Evolutionary conservation across 2,797 vertebrate genomes (phyloP).

Genomic region (Hephaestus fuliginosus): DNA sequence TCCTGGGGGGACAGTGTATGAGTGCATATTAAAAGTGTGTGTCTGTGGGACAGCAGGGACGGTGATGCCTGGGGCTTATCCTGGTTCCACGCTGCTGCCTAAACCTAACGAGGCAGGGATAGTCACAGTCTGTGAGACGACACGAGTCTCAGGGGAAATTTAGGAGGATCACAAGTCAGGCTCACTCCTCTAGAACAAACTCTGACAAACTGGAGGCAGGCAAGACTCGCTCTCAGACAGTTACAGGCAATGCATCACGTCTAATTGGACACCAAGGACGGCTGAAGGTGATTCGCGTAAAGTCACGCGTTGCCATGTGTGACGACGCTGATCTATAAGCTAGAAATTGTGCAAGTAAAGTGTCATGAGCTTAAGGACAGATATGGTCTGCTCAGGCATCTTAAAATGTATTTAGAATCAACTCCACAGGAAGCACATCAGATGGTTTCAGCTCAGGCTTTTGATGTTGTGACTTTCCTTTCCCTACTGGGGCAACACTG

Average conservation of each 20-base stretch:
- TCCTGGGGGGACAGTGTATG: slow-evolving; percentile 16
- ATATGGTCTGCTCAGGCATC: neutral
- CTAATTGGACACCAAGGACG: slow-evolving; percentile 66
- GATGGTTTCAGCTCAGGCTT: neutral
- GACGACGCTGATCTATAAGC: slow-evolving; percentile 26
- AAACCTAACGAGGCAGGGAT: slow-evolving; percentile 61
- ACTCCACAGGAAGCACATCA: neutral
- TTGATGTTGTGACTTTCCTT: neutral
- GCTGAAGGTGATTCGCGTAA: slow-evolving; percentile 40
- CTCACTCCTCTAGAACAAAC: slow-evolving; percentile 39
- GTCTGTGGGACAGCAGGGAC: slow-evolving; percentile 4
- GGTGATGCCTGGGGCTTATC: slow-evolving; percentile 31
- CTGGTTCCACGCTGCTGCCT: slow-evolving; percentile 50
- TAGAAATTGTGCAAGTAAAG: neutral
- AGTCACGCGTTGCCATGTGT: slow-evolving; percentile 12
- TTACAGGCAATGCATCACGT: slow-evolving; percentile 35
- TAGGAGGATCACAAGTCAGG: slow-evolving; percentile 52
- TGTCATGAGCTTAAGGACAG: neutral
- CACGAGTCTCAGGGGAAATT: slow-evolving; percentile 62
- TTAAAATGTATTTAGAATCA: slow-evolving; percentile 7
- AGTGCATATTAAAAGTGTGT: slow-evolving; percentile 41
- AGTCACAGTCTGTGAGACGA: slow-evolving; percentile 38
- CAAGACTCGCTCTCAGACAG: slow-evolving; percentile 22
- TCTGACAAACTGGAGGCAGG: slow-evolving; percentile 41
- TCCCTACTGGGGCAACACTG: neutral